These are phyloP conservation scores for Eupeodes luniger DNA, from an alignment of 2,888 invertebrate species.

Conservation along the genomic window DNA sequence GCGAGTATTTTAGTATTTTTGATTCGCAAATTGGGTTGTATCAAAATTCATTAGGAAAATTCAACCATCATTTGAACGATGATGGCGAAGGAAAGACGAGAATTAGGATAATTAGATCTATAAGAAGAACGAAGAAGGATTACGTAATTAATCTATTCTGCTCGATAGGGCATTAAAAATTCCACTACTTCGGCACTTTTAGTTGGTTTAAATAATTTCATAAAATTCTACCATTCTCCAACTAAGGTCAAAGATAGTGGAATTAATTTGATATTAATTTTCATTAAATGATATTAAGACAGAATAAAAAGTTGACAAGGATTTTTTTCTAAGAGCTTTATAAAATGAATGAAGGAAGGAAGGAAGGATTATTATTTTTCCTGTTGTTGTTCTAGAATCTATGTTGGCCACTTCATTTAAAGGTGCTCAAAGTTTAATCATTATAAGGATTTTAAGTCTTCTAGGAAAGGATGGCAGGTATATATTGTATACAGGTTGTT, in stretches of 20 bases:
- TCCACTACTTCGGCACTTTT: background rate
- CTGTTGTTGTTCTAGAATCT: background rate
- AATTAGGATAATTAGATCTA: slow-evolving; percentile 59
- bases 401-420: slow-evolving; percentile 15
- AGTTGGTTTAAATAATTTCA: background rate
- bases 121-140: slow-evolving; percentile 45
- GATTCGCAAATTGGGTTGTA: slow-evolving; percentile 72
- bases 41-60: slow-evolving; percentile 66
- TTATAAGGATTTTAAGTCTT: slow-evolving; percentile 18
- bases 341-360: slow-evolving; percentile 3
- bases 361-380: no score
- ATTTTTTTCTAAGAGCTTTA: background rate
- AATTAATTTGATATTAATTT: slow-evolving; percentile 27
- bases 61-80: slow-evolving; percentile 27
- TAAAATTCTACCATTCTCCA: background rate
- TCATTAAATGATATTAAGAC: background rate
- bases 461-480: background rate
- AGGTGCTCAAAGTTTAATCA: slow-evolving; percentile 15
- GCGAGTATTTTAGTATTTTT: slow-evolving; percentile 45
- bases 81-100: slow-evolving; percentile 5
- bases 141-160: slow-evolving; percentile 56
- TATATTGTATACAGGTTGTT: slow-evolving; percentile 6
- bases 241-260: background rate
- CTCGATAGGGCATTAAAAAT: slow-evolving; percentile 45
- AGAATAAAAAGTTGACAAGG: slow-evolving; percentile 4